Percentiles rank a stretch among this genome's conserved stretches.
Evolutionary conservation across 1,140 invertebrate species (phyloP).

Genomic region (Bombus huntii): DNA sequence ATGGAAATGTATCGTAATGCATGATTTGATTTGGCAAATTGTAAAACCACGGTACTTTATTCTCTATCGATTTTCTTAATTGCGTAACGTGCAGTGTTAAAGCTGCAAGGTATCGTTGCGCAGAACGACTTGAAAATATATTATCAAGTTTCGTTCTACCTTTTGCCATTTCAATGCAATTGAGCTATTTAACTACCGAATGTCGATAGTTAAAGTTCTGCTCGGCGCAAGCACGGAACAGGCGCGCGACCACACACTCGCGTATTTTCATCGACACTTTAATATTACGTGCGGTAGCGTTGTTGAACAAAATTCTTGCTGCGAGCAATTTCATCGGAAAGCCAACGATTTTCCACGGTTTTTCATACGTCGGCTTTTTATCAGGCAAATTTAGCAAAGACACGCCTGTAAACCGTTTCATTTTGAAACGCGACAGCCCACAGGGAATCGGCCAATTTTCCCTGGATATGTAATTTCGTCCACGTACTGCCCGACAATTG

Average conservation of each 20-base stretch:
- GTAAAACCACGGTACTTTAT: not conserved
- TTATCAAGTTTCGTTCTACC: not conserved
- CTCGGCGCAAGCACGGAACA: not conserved
- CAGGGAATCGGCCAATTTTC: not conserved
- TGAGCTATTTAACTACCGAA: not conserved
- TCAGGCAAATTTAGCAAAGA: not conserved
- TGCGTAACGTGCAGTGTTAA: too few relatives aligned
- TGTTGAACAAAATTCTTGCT: constrained; percentile 35
- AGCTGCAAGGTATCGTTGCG: too few relatives aligned
- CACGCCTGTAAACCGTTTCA: not conserved
- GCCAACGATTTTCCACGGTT: not conserved
- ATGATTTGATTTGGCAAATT: not conserved
- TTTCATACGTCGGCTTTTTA: constrained; percentile 4
- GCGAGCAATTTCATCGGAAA: constrained; percentile 13
- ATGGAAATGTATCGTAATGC: too few relatives aligned
- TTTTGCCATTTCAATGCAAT: not conserved
- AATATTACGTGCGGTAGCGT: not conserved
- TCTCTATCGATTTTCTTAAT: not conserved
- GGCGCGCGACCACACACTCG: not conserved
- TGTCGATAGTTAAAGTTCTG: constrained; percentile 7
- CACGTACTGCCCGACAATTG: not conserved
- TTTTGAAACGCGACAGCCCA: not conserved
- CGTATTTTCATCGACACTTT: constrained; percentile 14
- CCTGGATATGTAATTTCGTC: not conserved
- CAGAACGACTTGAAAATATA: not conserved